Base-by-base conservation (phyloP, 2,113 vertebrate genomes). In the Chionomys nivalis region DNA sequence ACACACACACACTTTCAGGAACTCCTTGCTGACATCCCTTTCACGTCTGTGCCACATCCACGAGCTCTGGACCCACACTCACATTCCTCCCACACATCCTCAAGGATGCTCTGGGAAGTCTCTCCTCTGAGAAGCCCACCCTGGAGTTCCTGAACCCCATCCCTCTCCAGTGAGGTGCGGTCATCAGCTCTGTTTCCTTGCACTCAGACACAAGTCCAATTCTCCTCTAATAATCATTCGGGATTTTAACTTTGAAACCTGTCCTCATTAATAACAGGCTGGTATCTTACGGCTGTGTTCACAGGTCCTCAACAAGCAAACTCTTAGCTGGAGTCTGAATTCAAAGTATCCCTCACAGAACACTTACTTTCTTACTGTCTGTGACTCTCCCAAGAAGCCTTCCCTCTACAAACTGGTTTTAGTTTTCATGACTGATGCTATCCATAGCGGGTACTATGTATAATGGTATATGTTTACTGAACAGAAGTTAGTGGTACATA, bases 381-480 rank as follows among this genome's bases (percentile, higher is more conserved):
- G n/a, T 4, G 19, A 81, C 21, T 85, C 55, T 78, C 65, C 42
- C 6, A 47, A 55, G 75, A 61, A 36, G 81, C n/a, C 23, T n/a
- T 26, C 82, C 31, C 44, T 73, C 63, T 63, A 26, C 16, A 68
- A 36, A 76, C 36, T 58, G 47, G 81, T 23, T 42, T 83, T n/a
- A 49, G 72, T 36, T 75, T 90, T 87, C 86, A 66, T 79, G 66
- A 76, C 33, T 79, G 81, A 65, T 19, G 36, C 23, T 82, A n/a
- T 10, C 49, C n/a, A 13, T 5, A 44, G 31, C 21, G 83, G 70
- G 28, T 42, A 17, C 44, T 73, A 77, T 44, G 12, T 14, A 49
- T 73, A 52, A 19, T 72, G 33, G 19, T 88, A 85, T 93, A 63
- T 85, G 19, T 70, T 95, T 77, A n/a, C 1, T 92, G 47, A 86